These are phyloP conservation scores for Eupithecia subumbrata DNA, from an alignment of 2,888 invertebrate species.

Conservation along the genomic window DNA sequence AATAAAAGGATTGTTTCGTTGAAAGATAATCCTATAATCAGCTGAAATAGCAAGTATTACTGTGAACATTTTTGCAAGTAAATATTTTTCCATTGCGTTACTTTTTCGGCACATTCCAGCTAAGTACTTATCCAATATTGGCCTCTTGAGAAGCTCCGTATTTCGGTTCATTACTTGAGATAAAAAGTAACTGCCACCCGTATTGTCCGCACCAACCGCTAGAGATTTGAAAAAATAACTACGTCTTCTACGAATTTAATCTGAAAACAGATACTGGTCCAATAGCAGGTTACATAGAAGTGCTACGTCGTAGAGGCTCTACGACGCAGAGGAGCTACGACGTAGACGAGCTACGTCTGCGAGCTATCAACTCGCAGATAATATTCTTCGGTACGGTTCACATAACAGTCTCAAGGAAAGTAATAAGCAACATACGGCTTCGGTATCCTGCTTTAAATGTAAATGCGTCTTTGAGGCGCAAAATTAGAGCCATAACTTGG, in stretches of 20 bases:
- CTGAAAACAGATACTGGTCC: constrained; percentile 9
- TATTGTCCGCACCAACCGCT: constrained; percentile 49
- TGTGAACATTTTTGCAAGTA: constrained; percentile 3
- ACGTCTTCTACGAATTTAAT: constrained; percentile 39
- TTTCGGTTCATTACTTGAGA: constrained; percentile 38
- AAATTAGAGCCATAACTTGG: constrained; percentile 56
- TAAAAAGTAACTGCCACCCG: constrained; percentile 41
- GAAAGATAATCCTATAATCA: not conserved
- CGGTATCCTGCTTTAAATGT: constrained; percentile 19
- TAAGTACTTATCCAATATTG: constrained; percentile 34
- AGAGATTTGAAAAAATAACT: constrained; percentile 52
- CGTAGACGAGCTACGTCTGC: not conserved
- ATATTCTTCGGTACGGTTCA: not conserved
- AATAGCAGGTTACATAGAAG: not conserved
- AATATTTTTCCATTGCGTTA: constrained; percentile 19
- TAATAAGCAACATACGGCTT: not conserved
- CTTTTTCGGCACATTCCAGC: constrained; percentile 26
- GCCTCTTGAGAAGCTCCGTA: constrained; percentile 28
- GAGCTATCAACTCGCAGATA: not conserved
- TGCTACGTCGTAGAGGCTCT: not conserved
- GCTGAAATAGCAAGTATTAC: not conserved
- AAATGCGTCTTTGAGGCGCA: constrained; percentile 34
- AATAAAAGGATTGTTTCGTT: not conserved
- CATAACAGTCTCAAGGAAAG: not conserved
- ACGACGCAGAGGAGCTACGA: not conserved